These are phyloP conservation scores for Phocides pigmalion DNA, from an alignment of 1,140 invertebrate species.

Conservation along the genomic window DNA sequence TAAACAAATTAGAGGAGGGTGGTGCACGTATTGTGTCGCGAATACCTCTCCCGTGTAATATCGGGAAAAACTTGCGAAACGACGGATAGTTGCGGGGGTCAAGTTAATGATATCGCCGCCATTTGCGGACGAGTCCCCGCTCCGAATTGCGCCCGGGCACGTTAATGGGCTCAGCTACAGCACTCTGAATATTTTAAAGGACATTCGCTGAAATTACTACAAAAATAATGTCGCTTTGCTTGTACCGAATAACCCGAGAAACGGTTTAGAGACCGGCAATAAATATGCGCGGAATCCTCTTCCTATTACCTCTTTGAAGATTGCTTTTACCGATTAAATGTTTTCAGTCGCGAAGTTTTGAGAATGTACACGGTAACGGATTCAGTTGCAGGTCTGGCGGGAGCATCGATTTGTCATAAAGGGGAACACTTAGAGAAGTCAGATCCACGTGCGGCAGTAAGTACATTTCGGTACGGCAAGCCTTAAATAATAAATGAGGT, in stretches of 20 bases:
- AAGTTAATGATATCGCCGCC: constrained; percentile 81
- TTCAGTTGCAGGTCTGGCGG: constrained; percentile 34
- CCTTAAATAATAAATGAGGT: constrained; percentile 79
- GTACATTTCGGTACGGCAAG: constrained; percentile 63
- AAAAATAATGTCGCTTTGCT: constrained; percentile 82
- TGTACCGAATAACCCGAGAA: constrained; percentile 80
- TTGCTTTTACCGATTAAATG: constrained; percentile 75
- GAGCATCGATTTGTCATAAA: constrained; percentile 61
- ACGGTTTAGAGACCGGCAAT: constrained; percentile 76
- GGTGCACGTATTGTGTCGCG: constrained; percentile 36
- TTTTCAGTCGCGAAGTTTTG: constrained; percentile 44
- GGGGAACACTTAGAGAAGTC: constrained; percentile 53
- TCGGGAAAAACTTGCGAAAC: constrained; percentile 77
- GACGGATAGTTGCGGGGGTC: constrained; percentile 78
- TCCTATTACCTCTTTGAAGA: constrained; percentile 72
- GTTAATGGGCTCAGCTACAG: constrained; percentile 79
- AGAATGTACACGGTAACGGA: constrained; percentile 34
- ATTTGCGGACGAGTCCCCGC: constrained; percentile 75
- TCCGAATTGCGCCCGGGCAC: constrained; percentile 77
- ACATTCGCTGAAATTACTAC: constrained; percentile 82
- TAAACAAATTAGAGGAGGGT: constrained; percentile 47
- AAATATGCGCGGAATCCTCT: constrained; percentile 79
- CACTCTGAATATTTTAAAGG: constrained; percentile 83
- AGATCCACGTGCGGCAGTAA: constrained; percentile 58
- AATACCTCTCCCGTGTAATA: constrained; percentile 75